Evolutionary conservation across 1,140 invertebrate genomes (phyloP).

Genomic region (Neodiprion lecontei): DNA sequence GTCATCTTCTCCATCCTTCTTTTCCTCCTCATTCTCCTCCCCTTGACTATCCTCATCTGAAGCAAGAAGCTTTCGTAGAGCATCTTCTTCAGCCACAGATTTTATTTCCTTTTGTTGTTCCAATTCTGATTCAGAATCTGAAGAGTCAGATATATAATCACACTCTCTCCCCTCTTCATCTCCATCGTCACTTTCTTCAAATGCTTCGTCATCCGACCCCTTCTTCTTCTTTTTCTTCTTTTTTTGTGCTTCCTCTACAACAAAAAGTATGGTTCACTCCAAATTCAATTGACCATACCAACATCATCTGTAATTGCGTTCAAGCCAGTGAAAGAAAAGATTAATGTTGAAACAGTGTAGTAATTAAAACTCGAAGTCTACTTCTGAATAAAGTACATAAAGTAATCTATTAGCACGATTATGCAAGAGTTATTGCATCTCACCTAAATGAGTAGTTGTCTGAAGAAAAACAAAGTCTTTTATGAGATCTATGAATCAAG

Average conservation of each 20-base stretch:
- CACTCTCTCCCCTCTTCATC: slow-evolving; percentile 93
- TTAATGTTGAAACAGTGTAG: slow-evolving; percentile 10
- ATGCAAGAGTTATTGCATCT: no score
- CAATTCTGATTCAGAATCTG: slow-evolving; percentile 79
- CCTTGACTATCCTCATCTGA: slow-evolving; percentile 92
- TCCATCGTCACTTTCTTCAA: slow-evolving; percentile 96
- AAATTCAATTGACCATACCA: no score
- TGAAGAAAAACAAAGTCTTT: no score
- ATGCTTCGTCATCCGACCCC: slow-evolving; percentile 84
- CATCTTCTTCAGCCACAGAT: slow-evolving; percentile 90
- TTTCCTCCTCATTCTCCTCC: slow-evolving; percentile 72
- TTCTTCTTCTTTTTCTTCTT: slow-evolving; percentile 81
- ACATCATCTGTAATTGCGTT: no score
- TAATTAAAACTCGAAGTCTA: no score
- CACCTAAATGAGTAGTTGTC: no score
- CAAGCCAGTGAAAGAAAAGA: slow-evolving; percentile 10
- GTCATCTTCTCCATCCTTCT: slow-evolving; percentile 66
- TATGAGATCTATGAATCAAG: no score
- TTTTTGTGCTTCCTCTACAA: slow-evolving; percentile 34
- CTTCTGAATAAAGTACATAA: no score
- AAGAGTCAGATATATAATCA: slow-evolving; percentile 87
- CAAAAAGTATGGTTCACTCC: neutral
- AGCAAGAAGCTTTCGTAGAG: slow-evolving; percentile 82
- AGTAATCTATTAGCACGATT: no score
- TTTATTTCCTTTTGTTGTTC: slow-evolving; percentile 78